Evolutionary conservation across 2,888 invertebrate genomes (phyloP).

Genomic region (Agelastica alni): DNA sequence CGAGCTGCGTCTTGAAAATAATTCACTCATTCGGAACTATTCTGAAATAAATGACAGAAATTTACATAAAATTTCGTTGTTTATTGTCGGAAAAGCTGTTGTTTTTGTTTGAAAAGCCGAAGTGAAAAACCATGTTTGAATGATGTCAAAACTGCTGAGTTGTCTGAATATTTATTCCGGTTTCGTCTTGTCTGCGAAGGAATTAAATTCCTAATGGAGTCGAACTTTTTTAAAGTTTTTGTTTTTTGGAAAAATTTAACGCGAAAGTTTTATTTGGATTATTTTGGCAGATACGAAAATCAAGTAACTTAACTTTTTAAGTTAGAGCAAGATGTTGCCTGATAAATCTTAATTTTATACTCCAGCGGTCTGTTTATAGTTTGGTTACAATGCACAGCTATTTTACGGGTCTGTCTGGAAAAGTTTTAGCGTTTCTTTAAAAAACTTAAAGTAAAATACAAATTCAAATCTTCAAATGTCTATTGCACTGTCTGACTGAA

Average conservation of each 20-base stretch:
- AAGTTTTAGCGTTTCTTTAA: no score
- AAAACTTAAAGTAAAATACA: no score
- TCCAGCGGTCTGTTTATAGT: no score
- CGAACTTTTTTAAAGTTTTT: conserved; percentile 7
- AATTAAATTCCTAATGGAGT: conserved; percentile 23
- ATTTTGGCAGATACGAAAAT: no score
- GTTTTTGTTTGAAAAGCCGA: conserved; percentile 30
- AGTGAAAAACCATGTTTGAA: conserved; percentile 31
- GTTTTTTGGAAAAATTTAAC: conserved; percentile 1
- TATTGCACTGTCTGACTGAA: no score
- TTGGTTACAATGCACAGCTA: no score
- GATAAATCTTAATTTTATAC: no score
- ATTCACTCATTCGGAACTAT: conserved; percentile 19
- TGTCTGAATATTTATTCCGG: conserved; percentile 28
- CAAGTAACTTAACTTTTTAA: no score
- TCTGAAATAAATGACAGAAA: conserved; percentile 24
- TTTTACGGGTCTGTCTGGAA: no score
- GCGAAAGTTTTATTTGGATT: conserved; percentile 1
- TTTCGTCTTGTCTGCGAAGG: conserved; percentile 14
- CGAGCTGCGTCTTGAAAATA: conserved; percentile 14
- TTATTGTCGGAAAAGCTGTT: conserved; percentile 26
- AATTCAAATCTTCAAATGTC: no score
- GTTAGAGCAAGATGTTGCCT: no score
- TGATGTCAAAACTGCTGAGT: conserved; percentile 28
- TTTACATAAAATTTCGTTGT: conserved; percentile 28